Base-by-base conservation (phyloP, 2,888 invertebrate species). In the Drosophila siamana region DNA sequence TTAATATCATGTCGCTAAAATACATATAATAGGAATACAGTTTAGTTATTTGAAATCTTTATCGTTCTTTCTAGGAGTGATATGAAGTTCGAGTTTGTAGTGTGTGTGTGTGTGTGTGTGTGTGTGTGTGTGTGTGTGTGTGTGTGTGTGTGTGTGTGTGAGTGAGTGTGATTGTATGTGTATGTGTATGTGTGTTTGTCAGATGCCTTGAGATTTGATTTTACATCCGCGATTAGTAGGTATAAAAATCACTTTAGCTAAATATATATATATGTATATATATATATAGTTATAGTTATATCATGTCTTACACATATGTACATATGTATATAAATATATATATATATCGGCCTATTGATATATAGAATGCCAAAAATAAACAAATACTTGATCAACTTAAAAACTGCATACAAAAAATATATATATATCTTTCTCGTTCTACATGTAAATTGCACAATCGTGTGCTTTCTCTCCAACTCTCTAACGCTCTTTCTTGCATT, bases 361-460 rank as follows among this genome's bases (percentile, higher is more conserved):
- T 44, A 44, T 16, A 44, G 3, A 41, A 54, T 59, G 41, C 43
- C 77, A 66, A 73, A 79, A 85, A 48, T 60, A 74, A 76, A 59
- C 66, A 62, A 70, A 76, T 72, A 77, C 56, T 69, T 47, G 80
- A 78, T 36, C 73, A 86, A 83, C 78, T 68, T 66, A 78, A 64
- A 86, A 61, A 74, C 78, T 69, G 86, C 81, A 52, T 86, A 82
- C 69, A 82, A 86, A 86, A 80, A 63, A 86, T 78, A 81, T 78
- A 70, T 69, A 47, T 73, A 16, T 72, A 43, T 72, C 62, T 59
- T 59, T 71, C 65, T 56, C n/a, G 50, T 44, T 56, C 51, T 57
- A 50, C 68, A 33, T 52, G 50, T 78, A 65, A 55, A 80, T 76
- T 80, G 78, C 73, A 76, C 78, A 77, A 77, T n/a, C n/a, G 73